Conservation (phyloP, 2,797 vertebrate species). For the Crenuchus spilurus region DNA sequence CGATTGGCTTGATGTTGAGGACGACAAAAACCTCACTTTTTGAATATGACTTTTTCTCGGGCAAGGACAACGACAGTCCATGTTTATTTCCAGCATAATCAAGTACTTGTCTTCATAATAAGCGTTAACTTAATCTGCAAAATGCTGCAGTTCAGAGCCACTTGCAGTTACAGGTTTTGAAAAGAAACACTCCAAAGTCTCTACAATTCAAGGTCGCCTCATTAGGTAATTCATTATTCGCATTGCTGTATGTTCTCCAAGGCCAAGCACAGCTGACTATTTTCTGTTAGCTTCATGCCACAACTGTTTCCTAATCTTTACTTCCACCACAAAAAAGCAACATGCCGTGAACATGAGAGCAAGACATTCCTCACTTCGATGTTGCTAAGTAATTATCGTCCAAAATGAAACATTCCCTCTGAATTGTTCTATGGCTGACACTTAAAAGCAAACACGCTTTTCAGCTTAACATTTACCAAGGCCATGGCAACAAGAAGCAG, state of each 20-base stretch:
- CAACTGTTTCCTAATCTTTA: conserved; percentile 23
- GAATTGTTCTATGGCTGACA: conserved; percentile 44
- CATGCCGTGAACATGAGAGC: background rate
- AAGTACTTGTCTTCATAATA: background rate
- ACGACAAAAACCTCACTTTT: background rate
- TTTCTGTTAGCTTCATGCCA: conserved; percentile 11
- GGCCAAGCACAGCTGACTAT: conserved; percentile 2
- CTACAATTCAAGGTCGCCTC: conserved; percentile 24
- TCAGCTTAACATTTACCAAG: conserved; percentile 33
- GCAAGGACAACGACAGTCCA: background rate
- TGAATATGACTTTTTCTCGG: background rate
- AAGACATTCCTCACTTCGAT: conserved; percentile 15
- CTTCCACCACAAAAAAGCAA: conserved; percentile 31
- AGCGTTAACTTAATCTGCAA: background rate
- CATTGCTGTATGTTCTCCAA: background rate
- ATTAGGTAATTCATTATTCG: conserved; percentile 27
- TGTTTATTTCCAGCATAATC: background rate
- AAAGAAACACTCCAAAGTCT: background rate
- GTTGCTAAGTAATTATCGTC: conserved; percentile 38
- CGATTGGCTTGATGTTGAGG: conserved; percentile 17
- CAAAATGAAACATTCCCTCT: conserved; percentile 32
- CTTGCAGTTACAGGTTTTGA: background rate
- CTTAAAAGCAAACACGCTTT: conserved; percentile 41
- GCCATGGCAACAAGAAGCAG: conserved; percentile 22
- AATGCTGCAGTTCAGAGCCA: background rate